Percentiles rank a stretch among this genome's conserved stretches.
Conservation (phyloP, 2,888 invertebrate genomes). For the Scaptomyza cyrtandrae region DNA sequence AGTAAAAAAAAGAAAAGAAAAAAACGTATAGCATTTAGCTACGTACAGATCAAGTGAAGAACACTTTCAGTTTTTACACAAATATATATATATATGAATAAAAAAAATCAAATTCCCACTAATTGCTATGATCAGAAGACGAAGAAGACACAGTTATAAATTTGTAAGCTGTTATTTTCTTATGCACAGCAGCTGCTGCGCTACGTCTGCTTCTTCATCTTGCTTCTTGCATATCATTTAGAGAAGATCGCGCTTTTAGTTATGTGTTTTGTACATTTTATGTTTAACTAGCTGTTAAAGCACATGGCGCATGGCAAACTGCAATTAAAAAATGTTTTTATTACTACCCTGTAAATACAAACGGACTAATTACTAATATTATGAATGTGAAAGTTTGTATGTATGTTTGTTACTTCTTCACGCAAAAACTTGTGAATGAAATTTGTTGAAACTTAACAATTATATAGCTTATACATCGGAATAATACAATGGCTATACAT, state of each 20-base stretch:
- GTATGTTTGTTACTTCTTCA: too few species aligned
- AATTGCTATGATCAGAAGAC: conserved; percentile 80
- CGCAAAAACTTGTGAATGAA: too few species aligned
- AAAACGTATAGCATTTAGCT: conserved; percentile 32
- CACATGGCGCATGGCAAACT: conserved; percentile 5
- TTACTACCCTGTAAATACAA: neutral
- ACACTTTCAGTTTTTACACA: conserved; percentile 53
- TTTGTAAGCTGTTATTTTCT: conserved; percentile 62
- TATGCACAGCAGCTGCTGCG: conserved; percentile 30
- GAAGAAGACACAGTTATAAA: conserved; percentile 78
- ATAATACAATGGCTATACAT: too few species aligned
- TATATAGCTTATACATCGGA: too few species aligned
- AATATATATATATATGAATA: conserved; percentile 18
- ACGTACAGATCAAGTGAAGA: conserved; percentile 42
- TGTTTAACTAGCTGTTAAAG: conserved; percentile 25
- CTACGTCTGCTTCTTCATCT: neutral
- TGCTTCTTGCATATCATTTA: conserved; percentile 43
- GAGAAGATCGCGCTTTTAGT: conserved; percentile 32
- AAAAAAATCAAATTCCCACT: conserved; percentile 82
- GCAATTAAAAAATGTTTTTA: neutral
- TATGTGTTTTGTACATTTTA: conserved; percentile 9
- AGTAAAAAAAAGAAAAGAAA: conserved; percentile 55
- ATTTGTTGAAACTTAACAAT: too few species aligned
- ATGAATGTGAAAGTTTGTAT: too few species aligned
- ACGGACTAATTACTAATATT: too few species aligned